phyloP scores from a whole-genome alignment of 1,140 invertebrate genomes.

The Cataglyphis hispanica region DNA sequence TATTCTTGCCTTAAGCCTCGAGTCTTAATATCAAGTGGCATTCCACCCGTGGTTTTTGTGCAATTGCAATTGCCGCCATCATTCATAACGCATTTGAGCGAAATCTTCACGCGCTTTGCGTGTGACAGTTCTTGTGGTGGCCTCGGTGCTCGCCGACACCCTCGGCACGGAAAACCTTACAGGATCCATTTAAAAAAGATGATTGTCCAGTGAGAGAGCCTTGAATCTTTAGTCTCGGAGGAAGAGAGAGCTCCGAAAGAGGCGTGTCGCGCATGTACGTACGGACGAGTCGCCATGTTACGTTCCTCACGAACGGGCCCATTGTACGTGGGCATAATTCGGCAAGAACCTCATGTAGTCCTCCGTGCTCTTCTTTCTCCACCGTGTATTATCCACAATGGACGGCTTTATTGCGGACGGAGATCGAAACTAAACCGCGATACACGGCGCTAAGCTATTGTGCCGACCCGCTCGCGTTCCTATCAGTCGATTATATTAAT shows the following conservation, averaged over 20 bases:
- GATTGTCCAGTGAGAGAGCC: too few relatives aligned
- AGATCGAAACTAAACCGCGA: neutral
- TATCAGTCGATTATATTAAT: conserved; percentile 11
- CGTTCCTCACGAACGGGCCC: conserved; percentile 39
- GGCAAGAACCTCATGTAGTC: neutral
- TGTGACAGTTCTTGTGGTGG: conserved; percentile 47
- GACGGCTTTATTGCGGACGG: conserved; percentile 18
- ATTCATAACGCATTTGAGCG: conserved; percentile 19
- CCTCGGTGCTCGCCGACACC: conserved; percentile 14
- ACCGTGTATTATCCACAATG: neutral
- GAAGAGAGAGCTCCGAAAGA: neutral
- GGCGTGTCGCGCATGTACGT: conserved; percentile 56
- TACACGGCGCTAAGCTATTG: conserved; percentile 6
- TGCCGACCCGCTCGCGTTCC: neutral
- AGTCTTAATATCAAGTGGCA: conserved; percentile 30
- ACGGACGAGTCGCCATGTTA: conserved; percentile 18
- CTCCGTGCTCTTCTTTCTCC: conserved; percentile 1
- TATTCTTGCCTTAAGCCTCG: neutral
- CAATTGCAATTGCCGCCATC: neutral
- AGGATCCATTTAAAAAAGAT: conserved; percentile 11
- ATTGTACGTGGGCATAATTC: conserved; percentile 50
- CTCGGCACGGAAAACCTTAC: conserved; percentile 12
- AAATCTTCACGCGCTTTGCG: conserved; percentile 33
- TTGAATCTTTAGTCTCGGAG: too few relatives aligned
- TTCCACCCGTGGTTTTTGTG: conserved; percentile 39